Evolutionary conservation across 2,113 vertebrate genomes (phyloP).

Genomic region (Numida meleagris): DNA sequence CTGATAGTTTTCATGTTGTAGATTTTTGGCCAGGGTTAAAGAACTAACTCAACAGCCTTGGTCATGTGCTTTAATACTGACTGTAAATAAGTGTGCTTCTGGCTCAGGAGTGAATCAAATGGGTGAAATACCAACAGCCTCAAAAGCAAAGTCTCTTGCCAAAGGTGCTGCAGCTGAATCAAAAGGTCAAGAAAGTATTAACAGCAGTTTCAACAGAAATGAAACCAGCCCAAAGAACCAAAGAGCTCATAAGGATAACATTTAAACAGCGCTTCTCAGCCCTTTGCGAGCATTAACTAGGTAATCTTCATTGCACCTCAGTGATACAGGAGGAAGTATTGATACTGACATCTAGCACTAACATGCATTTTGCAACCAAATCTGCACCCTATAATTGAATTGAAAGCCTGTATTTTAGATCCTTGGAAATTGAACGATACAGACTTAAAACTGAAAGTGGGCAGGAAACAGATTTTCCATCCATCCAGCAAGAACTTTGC

Average conservation of each 20-base stretch:
- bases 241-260: slow-evolving; percentile 26
- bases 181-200: slow-evolving; percentile 59
- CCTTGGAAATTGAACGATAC: background rate
- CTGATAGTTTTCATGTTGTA: background rate
- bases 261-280: slow-evolving; percentile 36
- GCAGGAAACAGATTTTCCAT: background rate
- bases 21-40: background rate
- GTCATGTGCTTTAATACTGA: background rate
- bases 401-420: background rate
- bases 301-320: background rate
- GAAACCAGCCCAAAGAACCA: background rate
- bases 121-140: slow-evolving; percentile 8
- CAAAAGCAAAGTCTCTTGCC: background rate
- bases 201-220: slow-evolving; percentile 28
- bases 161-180: slow-evolving; percentile 39
- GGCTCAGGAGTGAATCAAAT: slow-evolving; percentile 13
- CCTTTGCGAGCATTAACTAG: slow-evolving; percentile 10
- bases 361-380: background rate
- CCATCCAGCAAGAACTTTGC: background rate
- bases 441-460: background rate
- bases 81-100: slow-evolving; percentile 25
- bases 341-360: background rate
- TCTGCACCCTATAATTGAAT: background rate
- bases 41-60: background rate
- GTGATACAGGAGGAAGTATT: background rate